Evolutionary conservation across 2,888 invertebrate species (phyloP).

Genomic region (Calameuta pallipes): DNA sequence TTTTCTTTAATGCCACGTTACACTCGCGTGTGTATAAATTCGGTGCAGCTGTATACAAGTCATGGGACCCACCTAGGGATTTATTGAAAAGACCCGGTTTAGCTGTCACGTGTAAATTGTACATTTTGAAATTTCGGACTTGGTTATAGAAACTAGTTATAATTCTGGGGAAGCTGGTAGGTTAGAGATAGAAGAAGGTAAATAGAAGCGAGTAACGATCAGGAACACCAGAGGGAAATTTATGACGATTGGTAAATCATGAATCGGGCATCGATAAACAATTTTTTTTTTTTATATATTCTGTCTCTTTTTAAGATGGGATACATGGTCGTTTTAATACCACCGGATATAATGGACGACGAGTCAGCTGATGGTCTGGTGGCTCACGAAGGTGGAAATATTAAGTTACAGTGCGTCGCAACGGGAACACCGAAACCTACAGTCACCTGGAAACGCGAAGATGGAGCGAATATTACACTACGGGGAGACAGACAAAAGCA

Average conservation of each 20-base stretch:
- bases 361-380: conserved; percentile 80
- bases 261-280: not conserved
- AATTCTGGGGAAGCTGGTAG: not conserved
- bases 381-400: conserved; percentile 83
- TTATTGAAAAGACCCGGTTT: not conserved
- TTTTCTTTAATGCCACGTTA: not conserved
- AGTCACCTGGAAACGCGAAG: conserved; percentile 84
- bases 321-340: conserved; percentile 85
- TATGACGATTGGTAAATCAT: not conserved
- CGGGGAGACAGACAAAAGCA: conserved; percentile 71
- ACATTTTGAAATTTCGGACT: not conserved
- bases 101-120: not conserved
- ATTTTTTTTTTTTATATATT: not conserved
- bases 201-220: not conserved
- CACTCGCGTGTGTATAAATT: not conserved
- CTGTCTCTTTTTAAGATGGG: conserved; percentile 76
- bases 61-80: not conserved
- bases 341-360: conserved; percentile 87
- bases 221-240: not conserved
- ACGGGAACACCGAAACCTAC: conserved; percentile 85
- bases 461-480: conserved; percentile 80
- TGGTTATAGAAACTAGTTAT: not conserved
- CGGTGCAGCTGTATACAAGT: not conserved
- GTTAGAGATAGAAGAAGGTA: not conserved
- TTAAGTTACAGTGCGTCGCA: conserved; percentile 81